Evolutionary conservation across 2,888 invertebrate genomes (phyloP).

Genomic region (Eupithecia insigniata): DNA sequence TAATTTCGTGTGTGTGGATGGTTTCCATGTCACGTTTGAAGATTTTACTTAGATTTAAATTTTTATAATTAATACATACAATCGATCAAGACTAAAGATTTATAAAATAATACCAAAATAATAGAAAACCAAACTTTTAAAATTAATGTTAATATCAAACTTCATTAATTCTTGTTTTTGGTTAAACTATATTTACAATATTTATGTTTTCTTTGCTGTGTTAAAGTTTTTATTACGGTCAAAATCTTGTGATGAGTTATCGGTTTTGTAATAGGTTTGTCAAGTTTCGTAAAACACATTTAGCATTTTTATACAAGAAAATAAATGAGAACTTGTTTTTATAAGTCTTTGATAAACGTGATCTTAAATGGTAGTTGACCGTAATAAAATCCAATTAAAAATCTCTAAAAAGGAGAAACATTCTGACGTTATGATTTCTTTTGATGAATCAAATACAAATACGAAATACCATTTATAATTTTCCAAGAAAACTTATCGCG

Average conservation of each 20-base stretch:
- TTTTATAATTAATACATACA: too few relatives aligned
- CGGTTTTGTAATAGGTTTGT: constrained; percentile 21
- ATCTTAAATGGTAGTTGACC: neutral
- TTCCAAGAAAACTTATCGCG: neutral
- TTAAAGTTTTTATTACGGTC: constrained; percentile 6
- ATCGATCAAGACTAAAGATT: too few relatives aligned
- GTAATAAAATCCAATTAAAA: too few relatives aligned
- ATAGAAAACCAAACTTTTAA: too few relatives aligned
- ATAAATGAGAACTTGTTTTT: neutral
- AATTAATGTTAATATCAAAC: too few relatives aligned
- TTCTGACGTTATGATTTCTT: neutral
- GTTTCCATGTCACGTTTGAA: neutral
- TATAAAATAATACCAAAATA: too few relatives aligned
- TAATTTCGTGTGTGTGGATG: neutral
- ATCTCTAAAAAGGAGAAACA: too few relatives aligned
- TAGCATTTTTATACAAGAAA: neutral
- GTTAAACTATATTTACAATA: constrained; percentile 28
- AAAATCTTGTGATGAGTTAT: constrained; percentile 15
- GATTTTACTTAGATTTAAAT: neutral
- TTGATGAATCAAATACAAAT: neutral
- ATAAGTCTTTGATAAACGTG: neutral
- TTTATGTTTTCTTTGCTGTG: constrained; percentile 18
- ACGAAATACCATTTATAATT: neutral
- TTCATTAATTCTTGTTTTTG: constrained; percentile 34
- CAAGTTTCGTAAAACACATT: constrained; percentile 14